phyloP scores from a whole-genome alignment of 2,113 vertebrate species.

The Lontra canadensis region DNA sequence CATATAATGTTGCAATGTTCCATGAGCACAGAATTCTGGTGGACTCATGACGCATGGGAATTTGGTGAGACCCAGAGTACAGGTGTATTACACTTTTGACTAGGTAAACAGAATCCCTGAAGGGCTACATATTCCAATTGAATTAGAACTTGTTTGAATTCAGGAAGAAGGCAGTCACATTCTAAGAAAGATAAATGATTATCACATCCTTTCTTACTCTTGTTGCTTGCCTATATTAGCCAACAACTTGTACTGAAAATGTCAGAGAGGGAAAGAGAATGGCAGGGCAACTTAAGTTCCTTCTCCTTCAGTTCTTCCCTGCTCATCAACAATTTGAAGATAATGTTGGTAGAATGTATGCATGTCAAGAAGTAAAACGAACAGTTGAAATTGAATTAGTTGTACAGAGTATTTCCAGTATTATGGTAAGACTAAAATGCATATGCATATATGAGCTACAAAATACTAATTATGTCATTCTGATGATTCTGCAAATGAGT shows the following conservation, averaged over 20 bases:
- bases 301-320: not conserved
- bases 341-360: not conserved
- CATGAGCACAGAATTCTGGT: not conserved
- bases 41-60: not conserved
- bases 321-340: not conserved
- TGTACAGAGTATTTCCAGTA: not conserved
- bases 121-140: not conserved
- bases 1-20: fast-evolving
- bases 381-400: not conserved
- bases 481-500: not conserved
- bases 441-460: not conserved
- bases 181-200: not conserved
- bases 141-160: not conserved
- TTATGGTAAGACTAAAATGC: not conserved
- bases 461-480: not conserved
- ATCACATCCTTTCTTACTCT: not conserved
- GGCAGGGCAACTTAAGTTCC: not conserved
- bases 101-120: not conserved
- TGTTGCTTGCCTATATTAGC: not conserved
- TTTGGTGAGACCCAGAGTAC: not conserved
- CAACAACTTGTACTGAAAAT: not conserved
- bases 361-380: not conserved
- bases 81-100: not conserved
- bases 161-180: not conserved
- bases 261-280: not conserved